A percentile compares a stretch with the other conserved stretches of the same genome.
Evolutionary conservation across 23 tunicate species (phyloP).

Genomic region (Ascidia mentula): DNA sequence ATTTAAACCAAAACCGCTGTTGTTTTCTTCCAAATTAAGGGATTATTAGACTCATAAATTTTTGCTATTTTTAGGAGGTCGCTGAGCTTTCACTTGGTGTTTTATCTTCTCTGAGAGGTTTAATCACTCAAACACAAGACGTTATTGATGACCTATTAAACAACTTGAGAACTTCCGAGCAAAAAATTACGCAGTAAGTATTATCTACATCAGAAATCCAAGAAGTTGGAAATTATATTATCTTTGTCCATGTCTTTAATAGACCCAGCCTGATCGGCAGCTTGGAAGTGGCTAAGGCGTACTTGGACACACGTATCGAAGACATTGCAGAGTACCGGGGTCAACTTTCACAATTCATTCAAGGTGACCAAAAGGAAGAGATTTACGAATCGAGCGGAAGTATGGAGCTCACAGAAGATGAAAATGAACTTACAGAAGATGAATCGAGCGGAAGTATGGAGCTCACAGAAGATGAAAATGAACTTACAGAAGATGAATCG

Average conservation of each 20-base stretch:
- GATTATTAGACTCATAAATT: neutral
- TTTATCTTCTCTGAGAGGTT: neutral
- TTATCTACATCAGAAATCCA: neutral
- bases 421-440: neutral
- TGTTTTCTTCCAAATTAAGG: neutral
- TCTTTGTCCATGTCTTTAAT: neutral
- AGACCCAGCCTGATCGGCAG: neutral
- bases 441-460: neutral
- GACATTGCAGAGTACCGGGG: neutral
- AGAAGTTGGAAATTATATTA: neutral
- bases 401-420: neutral
- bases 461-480: neutral
- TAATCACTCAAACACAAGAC: neutral
- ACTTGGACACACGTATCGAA: constrained; percentile 1
- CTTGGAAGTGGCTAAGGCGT: neutral
- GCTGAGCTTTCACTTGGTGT: neutral
- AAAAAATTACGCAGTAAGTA: neutral
- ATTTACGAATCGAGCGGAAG: neutral
- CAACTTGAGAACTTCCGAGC: neutral
- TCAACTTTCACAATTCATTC: too few relatives aligned
- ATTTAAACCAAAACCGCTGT: too few relatives aligned
- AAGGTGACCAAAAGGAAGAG: too few relatives aligned
- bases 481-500: neutral
- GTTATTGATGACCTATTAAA: neutral
- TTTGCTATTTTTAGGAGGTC: neutral